Evolutionary conservation across 1,140 invertebrate genomes (phyloP).

Genomic region (Lordiphosa mommai): DNA sequence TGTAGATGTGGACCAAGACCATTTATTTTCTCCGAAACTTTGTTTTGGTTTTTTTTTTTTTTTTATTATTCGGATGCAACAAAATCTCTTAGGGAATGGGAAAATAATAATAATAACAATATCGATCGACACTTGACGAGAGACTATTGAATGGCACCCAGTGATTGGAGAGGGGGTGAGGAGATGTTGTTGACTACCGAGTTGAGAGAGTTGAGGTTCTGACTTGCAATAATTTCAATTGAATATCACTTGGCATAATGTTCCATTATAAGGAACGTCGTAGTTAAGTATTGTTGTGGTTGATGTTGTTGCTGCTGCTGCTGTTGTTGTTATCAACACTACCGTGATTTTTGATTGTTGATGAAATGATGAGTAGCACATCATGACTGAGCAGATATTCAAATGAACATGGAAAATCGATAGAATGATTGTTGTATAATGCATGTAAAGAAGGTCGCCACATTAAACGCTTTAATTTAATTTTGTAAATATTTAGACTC

Average conservation of each 20-base stretch:
- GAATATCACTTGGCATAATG: constrained; percentile 70
- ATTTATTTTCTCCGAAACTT: constrained; percentile 55
- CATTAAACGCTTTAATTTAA: constrained; percentile 71
- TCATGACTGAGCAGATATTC: constrained; percentile 64
- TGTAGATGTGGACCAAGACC: constrained; percentile 43
- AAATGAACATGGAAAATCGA: constrained; percentile 74
- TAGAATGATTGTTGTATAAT: constrained; percentile 77
- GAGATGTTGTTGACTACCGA: constrained; percentile 42
- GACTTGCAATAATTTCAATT: constrained; percentile 75
- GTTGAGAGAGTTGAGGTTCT: constrained; percentile 53
- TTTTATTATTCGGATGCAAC: constrained; percentile 31
- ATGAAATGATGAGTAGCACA: constrained; percentile 40
- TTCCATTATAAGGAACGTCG: constrained; percentile 42
- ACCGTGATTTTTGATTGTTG: constrained; percentile 62
- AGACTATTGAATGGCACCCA: constrained; percentile 17
- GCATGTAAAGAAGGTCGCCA: constrained; percentile 55
- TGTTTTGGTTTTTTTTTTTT: constrained; percentile 9
- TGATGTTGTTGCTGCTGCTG: constrained; percentile 17
- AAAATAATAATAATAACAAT: constrained; percentile 16
- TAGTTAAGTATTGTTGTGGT: constrained; percentile 44
- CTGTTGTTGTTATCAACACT: constrained; percentile 65
- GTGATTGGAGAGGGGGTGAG: background rate
- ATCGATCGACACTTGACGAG: constrained; percentile 44
- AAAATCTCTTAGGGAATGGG: constrained; percentile 6
- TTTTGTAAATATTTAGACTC: constrained; percentile 65